These are phyloP conservation scores for Leptinotarsa peninsularis DNA, from an alignment of 2,888 invertebrate genomes.

Conservation along the genomic window DNA sequence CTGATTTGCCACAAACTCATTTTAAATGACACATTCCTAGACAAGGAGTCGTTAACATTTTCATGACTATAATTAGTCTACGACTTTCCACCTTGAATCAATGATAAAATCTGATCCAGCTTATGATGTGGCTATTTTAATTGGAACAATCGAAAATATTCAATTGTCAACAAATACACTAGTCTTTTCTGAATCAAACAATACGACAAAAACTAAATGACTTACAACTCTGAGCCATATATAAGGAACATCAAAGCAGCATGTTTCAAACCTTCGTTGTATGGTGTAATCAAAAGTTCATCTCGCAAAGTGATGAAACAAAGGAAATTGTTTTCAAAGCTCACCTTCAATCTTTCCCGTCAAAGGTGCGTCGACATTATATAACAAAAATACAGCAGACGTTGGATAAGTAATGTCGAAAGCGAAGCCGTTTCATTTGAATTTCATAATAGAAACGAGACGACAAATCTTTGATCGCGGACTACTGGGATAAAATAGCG, in stretches of 20 bases:
- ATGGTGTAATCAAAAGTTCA: constrained; percentile 19
- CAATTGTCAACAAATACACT: background rate
- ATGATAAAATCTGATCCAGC: no score
- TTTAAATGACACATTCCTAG: no score
- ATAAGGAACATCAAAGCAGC: background rate
- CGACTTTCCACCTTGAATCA: no score
- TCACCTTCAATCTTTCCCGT: constrained; percentile 16
- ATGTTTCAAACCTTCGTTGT: background rate
- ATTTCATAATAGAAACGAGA: background rate
- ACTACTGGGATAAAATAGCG: background rate
- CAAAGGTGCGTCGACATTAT: constrained; percentile 24
- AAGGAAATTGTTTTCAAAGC: constrained; percentile 20
- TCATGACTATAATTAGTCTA: no score
- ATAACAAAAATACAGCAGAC: constrained; percentile 21
- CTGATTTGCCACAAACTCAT: no score
- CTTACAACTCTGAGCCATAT: background rate
- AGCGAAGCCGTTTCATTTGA: constrained; percentile 11
- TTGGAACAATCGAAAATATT: background rate
- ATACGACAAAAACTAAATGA: background rate
- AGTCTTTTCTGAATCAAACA: background rate
- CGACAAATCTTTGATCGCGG: background rate
- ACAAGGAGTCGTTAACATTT: no score
- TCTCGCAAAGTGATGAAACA: constrained; percentile 25
- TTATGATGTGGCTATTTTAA: no score
- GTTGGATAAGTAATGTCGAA: constrained; percentile 17